These are phyloP conservation scores for Altica lythri DNA, from an alignment of 2,888 invertebrate species.

Conservation along the genomic window DNA sequence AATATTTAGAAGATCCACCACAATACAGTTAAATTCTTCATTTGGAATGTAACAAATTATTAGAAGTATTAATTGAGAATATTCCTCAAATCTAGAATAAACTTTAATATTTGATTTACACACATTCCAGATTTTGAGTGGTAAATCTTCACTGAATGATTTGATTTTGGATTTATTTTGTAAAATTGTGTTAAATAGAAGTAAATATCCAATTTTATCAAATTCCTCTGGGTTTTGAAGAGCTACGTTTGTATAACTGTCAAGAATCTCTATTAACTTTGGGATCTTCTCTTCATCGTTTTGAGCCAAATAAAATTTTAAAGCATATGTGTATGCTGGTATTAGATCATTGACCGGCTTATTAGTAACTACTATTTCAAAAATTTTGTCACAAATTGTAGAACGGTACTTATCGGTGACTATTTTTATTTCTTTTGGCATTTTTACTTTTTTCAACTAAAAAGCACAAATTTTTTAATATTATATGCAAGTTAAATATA, in stretches of 20 bases:
- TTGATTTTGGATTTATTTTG: conserved; percentile 46
- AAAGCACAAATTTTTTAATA: conserved; percentile 23
- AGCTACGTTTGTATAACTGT: conserved; percentile 39
- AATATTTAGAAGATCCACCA: conserved; percentile 44
- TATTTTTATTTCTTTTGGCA: conserved; percentile 40
- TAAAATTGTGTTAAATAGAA: conserved; percentile 48
- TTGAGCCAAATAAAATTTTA: conserved; percentile 39
- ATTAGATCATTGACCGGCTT: conserved; percentile 25
- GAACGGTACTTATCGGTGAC: conserved; percentile 37
- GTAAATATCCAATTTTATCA: conserved; percentile 37
- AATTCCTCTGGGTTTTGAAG: conserved; percentile 36
- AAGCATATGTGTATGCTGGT: conserved; percentile 34
- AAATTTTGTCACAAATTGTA: conserved; percentile 39
- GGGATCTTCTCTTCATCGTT: conserved; percentile 36
- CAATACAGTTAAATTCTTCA: conserved; percentile 46
- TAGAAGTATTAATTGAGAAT: conserved; percentile 46
- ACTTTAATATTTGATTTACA: conserved; percentile 33
- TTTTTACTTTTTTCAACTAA: conserved; percentile 46
- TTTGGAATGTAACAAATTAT: conserved; percentile 48
- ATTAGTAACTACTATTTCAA: conserved; percentile 38
- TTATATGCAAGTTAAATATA: too few species aligned
- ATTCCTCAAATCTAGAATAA: conserved; percentile 40
- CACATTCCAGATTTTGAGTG: conserved; percentile 45
- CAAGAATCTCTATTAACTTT: conserved; percentile 36
- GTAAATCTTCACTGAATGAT: conserved; percentile 40